Base-by-base conservation (phyloP, 2,113 vertebrate species). In the Daphoenositta chrysoptera region DNA sequence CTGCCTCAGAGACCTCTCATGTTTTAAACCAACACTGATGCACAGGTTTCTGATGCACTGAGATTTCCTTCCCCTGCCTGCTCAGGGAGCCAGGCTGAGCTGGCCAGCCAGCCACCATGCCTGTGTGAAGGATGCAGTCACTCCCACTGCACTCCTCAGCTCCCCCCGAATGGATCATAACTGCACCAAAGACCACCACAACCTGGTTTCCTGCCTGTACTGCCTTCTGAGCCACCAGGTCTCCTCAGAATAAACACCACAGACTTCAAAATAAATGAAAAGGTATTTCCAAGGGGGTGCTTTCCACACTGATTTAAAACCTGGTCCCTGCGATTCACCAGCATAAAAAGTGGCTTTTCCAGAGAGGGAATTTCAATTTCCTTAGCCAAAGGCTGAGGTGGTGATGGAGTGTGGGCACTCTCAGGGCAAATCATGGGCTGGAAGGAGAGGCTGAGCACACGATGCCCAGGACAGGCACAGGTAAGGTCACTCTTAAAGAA, bases 181-280 rank as follows among this genome's bases (percentile, higher is more conserved):
- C 42, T 50, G 35, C 39, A 39, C 13, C 31, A 39, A 61, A 80
- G 68, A 44, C 37, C 31, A 79, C 13, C 28, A 70, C 42, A 14
- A 37, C 14, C 31, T 35, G 39, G 16, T 44, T 83, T 68, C 72
- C 72, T 76, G 69, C 45, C 78, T 44, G 37, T 66, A 20, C n/a
- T 76, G 66, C 72, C 42, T 76, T 80, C 53, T 72, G 53, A 92
- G 82, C 47, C 78, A 53, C 58, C 37, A 80, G 42, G 53, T 63
- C 63, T 80, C 78, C n/a, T 77, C 63, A 44, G 19, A 94, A 57
- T 27, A 84, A 94, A 68, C 31, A 50, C 15, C 16, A 87, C n/a
- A 68, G 22, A n/a, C 31, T 87, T 84, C 24, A 81, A 63, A 87
- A 87, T 26, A 57, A 90, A 80, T 48, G 13, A 69, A 78, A 77